phyloP scores from a whole-genome alignment of 2,888 invertebrate species.

The Mesoligia furuncula region DNA sequence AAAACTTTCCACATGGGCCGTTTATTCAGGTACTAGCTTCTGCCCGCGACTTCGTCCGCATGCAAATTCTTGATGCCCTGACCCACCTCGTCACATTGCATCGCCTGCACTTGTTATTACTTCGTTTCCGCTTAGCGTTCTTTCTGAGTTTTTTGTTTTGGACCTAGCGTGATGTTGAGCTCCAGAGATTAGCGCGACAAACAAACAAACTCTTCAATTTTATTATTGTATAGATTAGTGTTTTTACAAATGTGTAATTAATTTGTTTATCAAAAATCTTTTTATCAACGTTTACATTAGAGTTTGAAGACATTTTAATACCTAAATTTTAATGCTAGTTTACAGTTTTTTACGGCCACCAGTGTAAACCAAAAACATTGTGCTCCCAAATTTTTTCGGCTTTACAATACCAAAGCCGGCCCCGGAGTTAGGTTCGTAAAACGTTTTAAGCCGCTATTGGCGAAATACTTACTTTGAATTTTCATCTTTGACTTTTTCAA shows the following conservation, averaged over 20 bases:
- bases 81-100: neutral
- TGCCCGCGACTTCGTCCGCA: neutral
- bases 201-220: neutral
- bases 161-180: neutral
- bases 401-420: constrained; percentile 49
- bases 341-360: constrained; percentile 24
- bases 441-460: constrained; percentile 37
- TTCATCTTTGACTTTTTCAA: constrained; percentile 33
- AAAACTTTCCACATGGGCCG: too few species aligned
- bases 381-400: constrained; percentile 61
- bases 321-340: neutral
- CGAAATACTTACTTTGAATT: constrained; percentile 37
- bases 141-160: too few species aligned
- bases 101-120: neutral
- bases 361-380: constrained; percentile 63
- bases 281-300: neutral
- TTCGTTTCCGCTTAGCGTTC: neutral
- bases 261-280: neutral
- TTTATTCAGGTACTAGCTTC: neutral
- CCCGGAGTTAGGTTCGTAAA: constrained; percentile 29
- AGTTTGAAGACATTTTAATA: neutral
- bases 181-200: neutral
- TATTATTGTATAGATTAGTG: neutral
- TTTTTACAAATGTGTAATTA: neutral
- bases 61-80: neutral